Evolutionary conservation across 2,888 invertebrate species (phyloP).

Genomic region (Enchytraeus crypticus): DNA sequence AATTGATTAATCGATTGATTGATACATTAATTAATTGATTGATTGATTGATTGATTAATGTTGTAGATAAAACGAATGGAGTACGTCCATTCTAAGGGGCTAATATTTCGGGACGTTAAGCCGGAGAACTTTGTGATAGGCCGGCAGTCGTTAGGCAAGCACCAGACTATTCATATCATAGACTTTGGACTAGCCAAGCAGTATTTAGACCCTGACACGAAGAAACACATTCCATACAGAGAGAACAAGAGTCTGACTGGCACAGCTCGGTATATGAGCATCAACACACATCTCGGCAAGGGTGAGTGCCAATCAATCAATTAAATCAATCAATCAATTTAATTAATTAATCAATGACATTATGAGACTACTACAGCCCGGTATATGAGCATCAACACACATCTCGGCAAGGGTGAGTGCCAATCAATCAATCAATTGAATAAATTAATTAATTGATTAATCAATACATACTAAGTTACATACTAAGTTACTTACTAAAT

Average conservation of each 20-base stretch:
- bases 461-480: too few relatives aligned
- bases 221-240: conserved; percentile 97
- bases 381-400: conserved; percentile 99
- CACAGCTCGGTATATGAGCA: too few relatives aligned
- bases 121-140: conserved; percentile 99
- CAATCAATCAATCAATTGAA: background rate
- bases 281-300: too few relatives aligned
- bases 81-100: conserved; percentile 96
- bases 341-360: too few relatives aligned
- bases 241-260: conserved; percentile 99
- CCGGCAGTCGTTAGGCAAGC: conserved; percentile 88
- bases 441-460: too few relatives aligned
- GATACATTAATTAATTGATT: too few relatives aligned
- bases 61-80: conserved; percentile 92
- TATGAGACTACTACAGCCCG: too few relatives aligned
- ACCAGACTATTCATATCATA: conserved; percentile 98
- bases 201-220: conserved; percentile 95
- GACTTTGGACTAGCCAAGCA: conserved; percentile 99
- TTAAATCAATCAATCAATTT: too few relatives aligned
- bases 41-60: too few relatives aligned
- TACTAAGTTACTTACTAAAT: too few relatives aligned
- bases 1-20: too few relatives aligned
- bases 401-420: conserved; percentile 83
- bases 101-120: conserved; percentile 98
- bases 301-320: too few relatives aligned